A percentile compares a stretch with the other conserved stretches of the same genome.
These are phyloP conservation scores for Nothocercus nigrocapillus DNA, from an alignment of 2,113 vertebrate species.

Conservation along the genomic window DNA sequence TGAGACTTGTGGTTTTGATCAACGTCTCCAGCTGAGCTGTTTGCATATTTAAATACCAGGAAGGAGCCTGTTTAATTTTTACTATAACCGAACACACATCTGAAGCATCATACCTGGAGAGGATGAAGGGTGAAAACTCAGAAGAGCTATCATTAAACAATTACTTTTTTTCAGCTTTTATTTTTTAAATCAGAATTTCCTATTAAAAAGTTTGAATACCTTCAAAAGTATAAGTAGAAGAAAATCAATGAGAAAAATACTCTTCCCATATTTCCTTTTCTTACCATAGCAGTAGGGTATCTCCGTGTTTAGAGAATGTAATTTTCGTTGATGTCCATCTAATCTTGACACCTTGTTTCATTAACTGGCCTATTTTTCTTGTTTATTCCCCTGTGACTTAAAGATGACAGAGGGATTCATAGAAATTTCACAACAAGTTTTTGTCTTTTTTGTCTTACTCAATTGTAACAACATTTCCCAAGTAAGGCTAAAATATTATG, in stretches of 20 bases:
- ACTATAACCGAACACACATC: not conserved
- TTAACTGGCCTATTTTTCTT: conserved; percentile 60
- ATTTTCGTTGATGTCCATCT: conserved; percentile 19
- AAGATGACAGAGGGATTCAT: conserved; percentile 58
- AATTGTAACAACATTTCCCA: not conserved
- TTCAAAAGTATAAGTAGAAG: conserved; percentile 1
- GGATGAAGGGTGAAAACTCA: not conserved
- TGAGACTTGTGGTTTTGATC: not conserved
- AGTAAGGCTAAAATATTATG: conserved; percentile 13
- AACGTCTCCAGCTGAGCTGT: not conserved
- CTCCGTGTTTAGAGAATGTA: conserved; percentile 4
- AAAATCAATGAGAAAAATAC: not conserved
- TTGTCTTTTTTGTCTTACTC: not conserved
- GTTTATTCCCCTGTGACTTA: conserved; percentile 38
- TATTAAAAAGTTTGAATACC: not conserved
- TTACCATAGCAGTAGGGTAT: conserved; percentile 13
- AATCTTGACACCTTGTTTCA: conserved; percentile 54
- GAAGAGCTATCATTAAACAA: not conserved
- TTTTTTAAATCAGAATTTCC: not conserved
- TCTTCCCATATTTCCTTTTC: conserved; percentile 10
- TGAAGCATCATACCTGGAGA: not conserved
- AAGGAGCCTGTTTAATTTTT: not conserved
- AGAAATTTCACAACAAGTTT: conserved; percentile 26
- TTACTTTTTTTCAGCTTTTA: not conserved
- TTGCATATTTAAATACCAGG: not conserved